These are phyloP conservation scores for Tapirus indicus DNA, from an alignment of 2,797 vertebrate genomes.

Conservation along the genomic window DNA sequence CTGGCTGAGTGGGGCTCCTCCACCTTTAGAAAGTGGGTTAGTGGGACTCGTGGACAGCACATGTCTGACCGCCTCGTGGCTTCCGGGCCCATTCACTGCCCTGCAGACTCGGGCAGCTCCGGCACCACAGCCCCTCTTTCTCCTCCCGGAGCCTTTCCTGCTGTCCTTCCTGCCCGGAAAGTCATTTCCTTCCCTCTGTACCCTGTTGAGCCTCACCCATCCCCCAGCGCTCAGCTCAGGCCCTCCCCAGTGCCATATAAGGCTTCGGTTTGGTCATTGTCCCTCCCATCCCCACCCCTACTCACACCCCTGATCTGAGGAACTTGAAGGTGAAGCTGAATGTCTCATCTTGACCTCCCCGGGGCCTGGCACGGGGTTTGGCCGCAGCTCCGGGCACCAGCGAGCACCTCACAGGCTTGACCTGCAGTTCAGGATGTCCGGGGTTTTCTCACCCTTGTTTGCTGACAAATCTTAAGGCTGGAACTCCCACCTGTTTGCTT, in stretches of 20 bases:
- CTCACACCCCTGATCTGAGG: background rate
- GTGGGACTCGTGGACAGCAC: rapidly evolving
- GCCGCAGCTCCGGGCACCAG: too few relatives aligned
- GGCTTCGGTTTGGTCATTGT: background rate
- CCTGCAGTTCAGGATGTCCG: rapidly evolving
- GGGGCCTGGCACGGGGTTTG: background rate
- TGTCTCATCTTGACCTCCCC: background rate
- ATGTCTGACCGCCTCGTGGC: rapidly evolving
- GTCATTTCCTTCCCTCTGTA: background rate
- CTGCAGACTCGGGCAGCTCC: background rate
- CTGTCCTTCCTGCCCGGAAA: background rate
- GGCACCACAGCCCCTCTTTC: background rate
- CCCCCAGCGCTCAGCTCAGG: background rate
- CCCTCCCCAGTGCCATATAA: background rate
- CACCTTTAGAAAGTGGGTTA: background rate
- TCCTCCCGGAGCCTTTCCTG: too few relatives aligned
- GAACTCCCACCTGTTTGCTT: background rate
- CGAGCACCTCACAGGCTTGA: background rate
- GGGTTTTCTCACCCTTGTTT: rapidly evolving
- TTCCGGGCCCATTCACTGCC: background rate
- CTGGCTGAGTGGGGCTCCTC: background rate
- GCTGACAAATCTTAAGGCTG: rapidly evolving
- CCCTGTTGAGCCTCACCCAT: background rate
- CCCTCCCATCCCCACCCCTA: too few relatives aligned
- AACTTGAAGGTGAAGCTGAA: background rate